A percentile compares a stretch with the other conserved stretches of the same genome.
phyloP scores from a whole-genome alignment of 2,113 vertebrate genomes.

The Tinamus guttatus region DNA sequence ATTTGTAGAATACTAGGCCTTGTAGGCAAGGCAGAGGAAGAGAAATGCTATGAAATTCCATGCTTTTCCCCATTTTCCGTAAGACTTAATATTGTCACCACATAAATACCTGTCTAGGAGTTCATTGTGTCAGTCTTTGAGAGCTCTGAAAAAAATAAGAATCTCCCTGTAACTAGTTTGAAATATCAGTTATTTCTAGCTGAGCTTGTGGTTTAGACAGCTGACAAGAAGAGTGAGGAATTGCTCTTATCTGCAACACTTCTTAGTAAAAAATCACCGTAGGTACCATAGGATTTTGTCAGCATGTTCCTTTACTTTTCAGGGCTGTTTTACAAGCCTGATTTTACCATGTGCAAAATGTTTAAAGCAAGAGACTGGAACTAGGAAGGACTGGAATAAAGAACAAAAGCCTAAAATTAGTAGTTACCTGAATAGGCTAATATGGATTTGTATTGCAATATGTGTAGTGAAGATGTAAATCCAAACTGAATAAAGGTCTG shows the following conservation, averaged over 20 bases:
- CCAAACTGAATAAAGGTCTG: background rate
- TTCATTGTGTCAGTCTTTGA: background rate
- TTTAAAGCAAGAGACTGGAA: background rate
- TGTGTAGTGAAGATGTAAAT: background rate
- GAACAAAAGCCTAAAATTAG: background rate
- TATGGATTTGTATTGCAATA: background rate
- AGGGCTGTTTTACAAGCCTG: background rate
- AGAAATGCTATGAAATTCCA: background rate
- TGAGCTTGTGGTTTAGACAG: background rate
- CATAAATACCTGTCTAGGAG: background rate
- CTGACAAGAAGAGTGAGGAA: background rate
- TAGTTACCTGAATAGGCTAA: background rate
- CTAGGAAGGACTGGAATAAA: background rate
- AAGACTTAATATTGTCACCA: background rate
- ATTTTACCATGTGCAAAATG: background rate
- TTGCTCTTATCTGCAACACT: rapidly evolving
- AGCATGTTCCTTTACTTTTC: background rate
- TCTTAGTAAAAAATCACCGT: background rate
- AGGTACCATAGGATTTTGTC: background rate
- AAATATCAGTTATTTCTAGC: background rate
- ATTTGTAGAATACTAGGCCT: background rate
- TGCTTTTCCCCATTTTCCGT: background rate
- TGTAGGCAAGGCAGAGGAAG: background rate
- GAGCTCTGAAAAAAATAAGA: background rate
- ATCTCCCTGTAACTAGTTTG: background rate